Evolutionary conservation across 2,113 vertebrate genomes (phyloP), one percentile per base, ranked within the genome.

Genomic region (Pholis gunnellus): DNA sequence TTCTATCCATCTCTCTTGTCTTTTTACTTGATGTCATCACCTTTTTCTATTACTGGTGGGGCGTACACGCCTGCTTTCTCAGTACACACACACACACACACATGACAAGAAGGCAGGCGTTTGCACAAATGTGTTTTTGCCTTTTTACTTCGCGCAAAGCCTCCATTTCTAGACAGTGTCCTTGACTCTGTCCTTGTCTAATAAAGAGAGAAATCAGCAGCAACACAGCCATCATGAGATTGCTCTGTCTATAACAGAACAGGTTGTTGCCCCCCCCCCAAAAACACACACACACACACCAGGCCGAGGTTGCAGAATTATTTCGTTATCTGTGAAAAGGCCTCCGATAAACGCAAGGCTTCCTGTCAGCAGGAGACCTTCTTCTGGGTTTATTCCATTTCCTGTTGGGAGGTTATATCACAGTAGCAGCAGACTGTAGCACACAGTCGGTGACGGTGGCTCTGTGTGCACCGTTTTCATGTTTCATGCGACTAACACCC

Each of bases 111-210:
- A 59, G 38, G 27, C 75, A 52, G 42, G 17, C 17, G 14, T 78
- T 83, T 69, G n/a, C 54, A 40, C 31, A 38, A 82, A 63, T 31
- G 31, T 76, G 27, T 52, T 36, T 79, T 75, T 79, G 36, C 22
- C 18, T 72, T n/a, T 14, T 81, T 77, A 81, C 64, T 11, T 56
- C 14, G 64, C 63, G 44, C 54, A 64, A 78, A 60, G 64, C 52
- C 3, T 27, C n/a, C 46, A 57, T 71, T 72, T 25, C 20, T 31
- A 42, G 25, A 65, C 27, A 8, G 60, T 85, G 92, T 89, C 92
- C 91, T 94, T 94, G 88, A 86, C n/a, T 78, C 50, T 59, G 89
- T 87, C 91, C 86, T 92, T 88, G 81, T 71, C 56, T 63, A 27
- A 27, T 5, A 88, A 74, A 36, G 31, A 17, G 76, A 11, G 84